Base-by-base conservation (phyloP, 2,113 vertebrate species). In the Oncorhynchus gorbuscha region DNA sequence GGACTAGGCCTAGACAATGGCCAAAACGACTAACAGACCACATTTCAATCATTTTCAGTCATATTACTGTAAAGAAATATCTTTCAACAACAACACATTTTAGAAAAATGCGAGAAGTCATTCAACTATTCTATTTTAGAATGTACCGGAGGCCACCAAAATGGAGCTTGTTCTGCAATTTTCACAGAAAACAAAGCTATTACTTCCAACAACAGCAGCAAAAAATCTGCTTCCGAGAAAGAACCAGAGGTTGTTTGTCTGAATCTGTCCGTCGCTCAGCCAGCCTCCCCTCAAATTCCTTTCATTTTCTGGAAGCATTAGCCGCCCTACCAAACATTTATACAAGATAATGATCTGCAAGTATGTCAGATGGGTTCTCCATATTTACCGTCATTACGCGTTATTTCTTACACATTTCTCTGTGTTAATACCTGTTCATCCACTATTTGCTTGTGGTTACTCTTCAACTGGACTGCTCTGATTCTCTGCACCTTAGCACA, bases 351-450 rank as follows among this genome's bases (percentile, higher is more conserved):
- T 16, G 30, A 32, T 20, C 59, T 62, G 30, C 28, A 68, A 68
- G 14, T 3, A 32, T 3, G 18, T 18, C 32, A n/a, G 64, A 68
- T 5, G 8, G 64, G 28, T 39, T 35, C 18, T 35, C 66, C 0
- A 20, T 24, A 6, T 71, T 51, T 51, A 71, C 8, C 45, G 12
- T 12, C 49, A 39, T 9, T 9, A 39, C 2, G 8, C 7, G 4
- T 14, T 68, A 11, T 87, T 88, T 81, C 84, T 87, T 81, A 81
- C 73, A 81, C 16, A 22, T 61, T 61, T 61, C 1, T n/a, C 59
- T 22, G 6, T 61, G 22, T 61, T 61, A 14, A 61, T 22, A 61
- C 18, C 59, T 14, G 14, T 61, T 22, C 8, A 51, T 51, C 11
- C 14, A 9, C 49, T 51, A 14, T 51, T 39, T 39, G 35, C 35